A percentile compares a stretch with the other conserved stretches of the same genome.
Evolutionary conservation across 2,888 invertebrate species (phyloP).

Genomic region (Cephus spinipes): DNA sequence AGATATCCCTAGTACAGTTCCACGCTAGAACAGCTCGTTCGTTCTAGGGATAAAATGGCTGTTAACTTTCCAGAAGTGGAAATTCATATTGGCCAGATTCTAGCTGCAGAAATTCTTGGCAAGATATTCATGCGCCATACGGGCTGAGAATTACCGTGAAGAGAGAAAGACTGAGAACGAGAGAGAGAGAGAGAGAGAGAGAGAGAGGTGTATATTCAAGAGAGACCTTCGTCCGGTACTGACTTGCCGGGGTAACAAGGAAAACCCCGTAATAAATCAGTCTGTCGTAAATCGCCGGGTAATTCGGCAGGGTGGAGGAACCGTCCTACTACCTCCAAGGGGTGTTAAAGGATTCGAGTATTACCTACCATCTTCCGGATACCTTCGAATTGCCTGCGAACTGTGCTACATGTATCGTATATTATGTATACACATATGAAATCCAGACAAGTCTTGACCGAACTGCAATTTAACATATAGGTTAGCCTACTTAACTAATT

Average conservation of each 20-base stretch:
- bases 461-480: constrained; percentile 24
- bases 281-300: constrained; percentile 44
- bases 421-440: neutral
- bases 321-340: neutral
- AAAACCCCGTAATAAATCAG: constrained; percentile 42
- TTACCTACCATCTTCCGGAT: neutral
- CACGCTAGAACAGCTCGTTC: neutral
- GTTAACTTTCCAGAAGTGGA: neutral
- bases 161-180: neutral
- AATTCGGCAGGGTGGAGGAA: constrained; percentile 34
- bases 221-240: neutral
- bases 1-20: neutral
- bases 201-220: neutral
- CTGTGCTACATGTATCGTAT: neutral
- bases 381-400: neutral
- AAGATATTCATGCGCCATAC: neutral
- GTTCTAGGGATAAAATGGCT: neutral
- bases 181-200: no score
- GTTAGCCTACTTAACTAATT: constrained; percentile 44
- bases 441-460: neutral
- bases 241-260: neutral
- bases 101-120: neutral
- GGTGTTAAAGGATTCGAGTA: neutral
- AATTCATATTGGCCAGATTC: neutral
- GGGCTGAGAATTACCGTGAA: neutral